A percentile compares a stretch with the other conserved stretches of the same genome.
phyloP scores from a whole-genome alignment of 2,797 vertebrate species.

The Simalia tracyae region DNA sequence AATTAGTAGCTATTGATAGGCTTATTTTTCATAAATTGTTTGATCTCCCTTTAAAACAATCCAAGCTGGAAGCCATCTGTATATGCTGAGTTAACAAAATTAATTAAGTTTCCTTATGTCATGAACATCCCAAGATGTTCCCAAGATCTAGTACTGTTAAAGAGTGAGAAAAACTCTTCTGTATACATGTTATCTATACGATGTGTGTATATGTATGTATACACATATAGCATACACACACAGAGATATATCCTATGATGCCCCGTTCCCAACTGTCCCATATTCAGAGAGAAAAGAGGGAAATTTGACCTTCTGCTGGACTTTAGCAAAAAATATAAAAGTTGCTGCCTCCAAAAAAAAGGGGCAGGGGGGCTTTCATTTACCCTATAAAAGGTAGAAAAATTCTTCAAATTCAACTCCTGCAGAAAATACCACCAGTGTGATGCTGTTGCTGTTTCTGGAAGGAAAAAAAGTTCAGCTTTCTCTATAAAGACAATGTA shows the following conservation, averaged over 20 bases:
- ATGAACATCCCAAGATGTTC: background rate
- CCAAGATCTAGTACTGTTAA: background rate
- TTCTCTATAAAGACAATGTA: background rate
- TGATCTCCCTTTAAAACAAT: background rate
- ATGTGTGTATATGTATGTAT: background rate
- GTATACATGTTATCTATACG: background rate
- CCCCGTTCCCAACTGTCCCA: background rate
- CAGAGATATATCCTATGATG: background rate
- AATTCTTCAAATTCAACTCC: background rate
- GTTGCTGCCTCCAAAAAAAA: background rate
- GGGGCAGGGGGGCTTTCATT: background rate
- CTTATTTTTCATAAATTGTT: background rate
- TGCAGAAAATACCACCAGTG: background rate
- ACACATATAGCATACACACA: background rate
- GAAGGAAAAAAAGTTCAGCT: background rate
- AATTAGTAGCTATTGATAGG: background rate
- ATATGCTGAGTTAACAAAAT: background rate
- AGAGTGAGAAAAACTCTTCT: background rate
- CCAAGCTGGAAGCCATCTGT: background rate
- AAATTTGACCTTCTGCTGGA: background rate
- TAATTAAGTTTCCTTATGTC: background rate
- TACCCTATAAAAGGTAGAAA: background rate
- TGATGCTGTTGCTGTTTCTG: background rate
- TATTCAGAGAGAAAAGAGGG: background rate
- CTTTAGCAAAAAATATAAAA: background rate